phyloP scores from a whole-genome alignment of 2,888 invertebrate genomes.

The Orthosia gracilis region DNA sequence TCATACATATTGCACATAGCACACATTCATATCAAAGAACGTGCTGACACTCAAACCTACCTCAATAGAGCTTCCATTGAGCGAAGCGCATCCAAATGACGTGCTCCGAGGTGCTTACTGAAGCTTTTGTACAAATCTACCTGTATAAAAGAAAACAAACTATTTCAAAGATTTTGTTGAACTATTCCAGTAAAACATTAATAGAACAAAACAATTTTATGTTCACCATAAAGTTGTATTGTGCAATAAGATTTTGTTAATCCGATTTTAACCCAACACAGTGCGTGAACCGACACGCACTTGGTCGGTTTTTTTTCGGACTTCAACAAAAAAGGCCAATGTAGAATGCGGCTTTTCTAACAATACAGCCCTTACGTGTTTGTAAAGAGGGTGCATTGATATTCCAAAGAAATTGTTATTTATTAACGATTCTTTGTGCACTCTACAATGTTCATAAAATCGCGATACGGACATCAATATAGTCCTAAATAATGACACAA shows the following conservation, averaged over 20 bases:
- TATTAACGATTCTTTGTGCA: not conserved
- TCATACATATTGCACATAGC: conserved; percentile 2
- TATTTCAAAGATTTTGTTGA: conserved; percentile 21
- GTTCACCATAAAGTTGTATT: conserved; percentile 4
- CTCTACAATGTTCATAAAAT: not conserved
- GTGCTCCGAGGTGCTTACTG: conserved; percentile 38
- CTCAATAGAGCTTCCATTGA: conserved; percentile 61
- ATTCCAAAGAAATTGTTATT: not conserved
- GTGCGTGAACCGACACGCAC: conserved; percentile 2
- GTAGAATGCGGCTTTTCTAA: conserved; percentile 16
- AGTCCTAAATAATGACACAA: not conserved
- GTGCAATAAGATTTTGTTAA: conserved; percentile 27
- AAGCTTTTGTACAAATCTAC: conserved; percentile 37
- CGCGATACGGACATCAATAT: not conserved
- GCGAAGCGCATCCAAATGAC: conserved; percentile 47
- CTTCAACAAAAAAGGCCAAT: conserved; percentile 16
- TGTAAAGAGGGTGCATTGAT: conserved; percentile 1
- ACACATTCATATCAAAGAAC: conserved; percentile 32
- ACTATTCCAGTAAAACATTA: not conserved
- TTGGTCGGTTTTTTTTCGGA: conserved; percentile 21
- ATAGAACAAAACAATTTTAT: not conserved
- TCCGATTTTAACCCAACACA: not conserved
- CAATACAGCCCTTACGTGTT: conserved; percentile 12
- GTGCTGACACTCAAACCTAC: conserved; percentile 58
- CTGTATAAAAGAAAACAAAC: conserved; percentile 21